Evolutionary conservation across 2,888 invertebrate species (phyloP), one percentile per base, ranked within the genome.

Genomic region (Pseudoips prasinana): DNA sequence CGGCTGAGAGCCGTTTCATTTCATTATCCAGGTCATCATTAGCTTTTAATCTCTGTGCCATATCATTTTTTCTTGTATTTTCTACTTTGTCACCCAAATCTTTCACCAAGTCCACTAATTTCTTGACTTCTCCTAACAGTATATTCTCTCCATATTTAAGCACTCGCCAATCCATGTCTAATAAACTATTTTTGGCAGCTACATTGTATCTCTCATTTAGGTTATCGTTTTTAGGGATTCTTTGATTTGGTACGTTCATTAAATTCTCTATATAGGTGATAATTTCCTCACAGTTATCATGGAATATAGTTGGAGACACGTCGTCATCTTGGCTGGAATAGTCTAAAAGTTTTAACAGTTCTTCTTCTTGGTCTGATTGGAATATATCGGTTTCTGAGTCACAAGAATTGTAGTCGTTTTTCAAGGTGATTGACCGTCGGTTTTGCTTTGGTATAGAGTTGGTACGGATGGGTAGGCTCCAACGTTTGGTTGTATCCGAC

Each of bases 281-380:
- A 7, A 81, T 60, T 52, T 88, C 86, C 47, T 87, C 87, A 29
- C 87, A 86, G 33, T 83, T 82, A 38, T 87, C 88, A 37, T 85
- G 76, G 50, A 86, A 87, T 49, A 87, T 73, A 19, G 81, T 76
- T 0, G 87, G 83, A 1, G 87, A 87, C 8, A 88, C 73, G 47
- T 91, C 91, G 49, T 92, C 90, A 47, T 91, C 91, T 64, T 92
- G 92, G 52, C 91, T 90, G 56, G 92, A 92, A 73, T 91, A 92
- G 81, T 93, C 93, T 57, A 94, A 87, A 60, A 94, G 92, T 59
- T 92, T 92, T 61, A 94, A 86, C 28, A 94, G 88, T 79, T 94
- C 94, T 53, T 94, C 94, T 68, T 94, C 94, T 79, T 94, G 94
- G 72, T 94, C 94, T 9, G 94, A 94, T 71, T 93, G 92, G 88